Base-by-base conservation (phyloP, 2,113 vertebrate species). In the Solea senegalensis region DNA sequence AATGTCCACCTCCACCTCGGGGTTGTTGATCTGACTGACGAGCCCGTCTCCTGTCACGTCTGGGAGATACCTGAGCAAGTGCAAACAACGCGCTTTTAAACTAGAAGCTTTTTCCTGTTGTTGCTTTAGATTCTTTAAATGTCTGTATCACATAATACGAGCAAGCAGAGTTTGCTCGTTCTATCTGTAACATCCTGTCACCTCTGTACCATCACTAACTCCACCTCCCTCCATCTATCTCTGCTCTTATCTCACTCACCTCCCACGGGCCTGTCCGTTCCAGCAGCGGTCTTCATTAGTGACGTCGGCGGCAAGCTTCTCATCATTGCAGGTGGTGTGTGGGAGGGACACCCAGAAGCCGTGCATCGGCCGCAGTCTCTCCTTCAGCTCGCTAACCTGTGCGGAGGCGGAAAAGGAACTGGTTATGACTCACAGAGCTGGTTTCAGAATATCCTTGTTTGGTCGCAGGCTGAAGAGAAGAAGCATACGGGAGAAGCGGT, bases 341-440 rank as follows among this genome's bases (percentile, higher is more conserved):
- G 96, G 95, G 86, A 96, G 92, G 54, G 94, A 91, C 45, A 94
- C 91, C 96, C 96, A 97, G 92, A 96, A 96, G 82, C 94, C 93
- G 62, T 92, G 92, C 91, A 95, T 94, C 26, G 94, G 94, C 69
- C 93, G 87, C 68, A 96, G 89, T 55, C 93, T 89, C 80, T 95
- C 95, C 50, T 94, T 95, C 70, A 96, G 92, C 65, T 96, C 96
- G 28, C 90, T 90, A 60, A 96, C 94, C 96, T 97, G 89, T 13
- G 65, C 2, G 50, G 64, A 72, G 78, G 86, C 68, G 74, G 78
- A 76, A 67, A 56, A 73, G 77, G 50, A 74, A 84, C 28, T 51
- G 71, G 44, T 41, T 57, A 45, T 92, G 91, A 92, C 56, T 92
- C 89, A 89, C 68, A 83, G 16, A 8, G 13, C 81, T 76, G 70